These are phyloP conservation scores for Sprattus sprattus DNA, from an alignment of 2,113 vertebrate species.

Conservation along the genomic window DNA sequence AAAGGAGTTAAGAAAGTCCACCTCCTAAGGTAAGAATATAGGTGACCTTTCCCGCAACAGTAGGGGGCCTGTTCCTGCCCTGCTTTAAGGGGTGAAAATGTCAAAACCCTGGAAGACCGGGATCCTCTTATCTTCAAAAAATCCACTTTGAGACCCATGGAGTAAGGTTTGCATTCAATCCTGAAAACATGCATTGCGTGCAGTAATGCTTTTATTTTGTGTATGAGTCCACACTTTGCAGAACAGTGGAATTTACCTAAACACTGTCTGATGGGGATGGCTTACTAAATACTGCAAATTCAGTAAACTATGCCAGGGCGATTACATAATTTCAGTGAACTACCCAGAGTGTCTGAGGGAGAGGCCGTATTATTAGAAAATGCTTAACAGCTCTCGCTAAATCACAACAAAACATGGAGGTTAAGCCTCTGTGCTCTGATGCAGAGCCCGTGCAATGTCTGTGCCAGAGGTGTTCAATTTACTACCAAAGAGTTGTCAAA, in stretches of 20 bases:
- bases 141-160: not conserved
- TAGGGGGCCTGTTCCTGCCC: not conserved
- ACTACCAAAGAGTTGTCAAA: not conserved
- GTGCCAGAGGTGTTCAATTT: not conserved
- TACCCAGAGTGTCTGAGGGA: not conserved
- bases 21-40: not conserved
- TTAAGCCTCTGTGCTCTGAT: not conserved
- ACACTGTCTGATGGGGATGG: not conserved
- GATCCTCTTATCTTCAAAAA: not conserved
- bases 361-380: not conserved
- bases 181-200: not conserved
- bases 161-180: not conserved
- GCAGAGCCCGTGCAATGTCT: not conserved
- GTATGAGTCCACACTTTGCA: not conserved
- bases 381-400: not conserved
- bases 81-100: not conserved
- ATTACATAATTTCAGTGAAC: slow-evolving; percentile 7
- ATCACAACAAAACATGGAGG: not conserved
- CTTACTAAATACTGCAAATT: not conserved
- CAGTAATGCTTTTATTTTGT: not conserved
- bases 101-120: not conserved
- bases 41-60: not conserved
- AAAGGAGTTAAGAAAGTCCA: not conserved
- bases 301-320: slow-evolving; percentile 2
- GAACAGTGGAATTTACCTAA: not conserved